phyloP scores from a whole-genome alignment of 1,140 invertebrate genomes.

The Geopemphigus sp. region DNA sequence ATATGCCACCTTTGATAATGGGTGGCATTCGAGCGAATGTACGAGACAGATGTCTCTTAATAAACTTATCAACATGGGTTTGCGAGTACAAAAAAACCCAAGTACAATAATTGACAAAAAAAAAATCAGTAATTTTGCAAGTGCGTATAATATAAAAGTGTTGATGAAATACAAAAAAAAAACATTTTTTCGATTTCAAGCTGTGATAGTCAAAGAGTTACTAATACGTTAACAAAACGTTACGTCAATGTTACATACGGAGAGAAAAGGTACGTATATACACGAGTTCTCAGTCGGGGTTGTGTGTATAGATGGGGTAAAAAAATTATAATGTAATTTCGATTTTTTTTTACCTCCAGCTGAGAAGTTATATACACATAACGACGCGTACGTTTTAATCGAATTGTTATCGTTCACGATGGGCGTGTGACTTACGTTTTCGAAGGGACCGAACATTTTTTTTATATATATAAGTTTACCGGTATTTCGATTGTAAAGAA shows the following conservation, averaged over 20 bases:
- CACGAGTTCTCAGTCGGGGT: slow-evolving; percentile 24
- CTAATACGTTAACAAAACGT: slow-evolving; percentile 39
- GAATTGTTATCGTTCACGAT: slow-evolving; percentile 29
- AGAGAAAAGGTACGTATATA: slow-evolving; percentile 15
- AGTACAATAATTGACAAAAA: slow-evolving; percentile 5
- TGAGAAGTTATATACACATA: slow-evolving; percentile 12
- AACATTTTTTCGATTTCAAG: slow-evolving; percentile 18
- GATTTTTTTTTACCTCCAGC: slow-evolving; percentile 25
- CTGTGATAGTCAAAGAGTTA: slow-evolving; percentile 45
- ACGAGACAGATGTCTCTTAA: slow-evolving; percentile 37
- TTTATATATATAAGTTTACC: not conserved
- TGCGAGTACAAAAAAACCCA: not conserved
- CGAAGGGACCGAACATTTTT: not conserved
- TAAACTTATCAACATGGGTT: slow-evolving; percentile 18
- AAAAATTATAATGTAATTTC: slow-evolving; percentile 38
- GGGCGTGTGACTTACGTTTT: slow-evolving; percentile 9
- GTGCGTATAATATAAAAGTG: slow-evolving; percentile 24
- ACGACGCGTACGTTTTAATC: slow-evolving; percentile 19
- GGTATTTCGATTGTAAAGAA: slow-evolving; percentile 7
- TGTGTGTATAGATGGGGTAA: slow-evolving; percentile 40
- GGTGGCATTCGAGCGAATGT: not conserved
- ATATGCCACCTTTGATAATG: too few relatives aligned
- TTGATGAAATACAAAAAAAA: slow-evolving; percentile 12
- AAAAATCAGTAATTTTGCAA: slow-evolving; percentile 20
- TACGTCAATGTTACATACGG: not conserved